Conservation (phyloP, 2,888 invertebrate species). For the Ectemnius cavifrons region DNA sequence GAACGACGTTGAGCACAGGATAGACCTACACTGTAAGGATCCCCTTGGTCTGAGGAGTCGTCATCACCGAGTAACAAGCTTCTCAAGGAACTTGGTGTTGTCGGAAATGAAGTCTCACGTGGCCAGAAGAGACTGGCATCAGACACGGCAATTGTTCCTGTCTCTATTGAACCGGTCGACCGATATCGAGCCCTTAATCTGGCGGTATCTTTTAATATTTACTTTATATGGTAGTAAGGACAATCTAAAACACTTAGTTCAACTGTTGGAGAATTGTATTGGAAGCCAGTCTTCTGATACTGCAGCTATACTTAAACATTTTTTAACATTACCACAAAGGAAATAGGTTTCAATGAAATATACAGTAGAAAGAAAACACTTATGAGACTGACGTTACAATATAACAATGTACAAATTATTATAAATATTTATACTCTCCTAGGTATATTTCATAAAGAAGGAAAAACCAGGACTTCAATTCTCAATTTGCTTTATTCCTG, state of each 20-base stretch:
- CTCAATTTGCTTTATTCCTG: constrained; percentile 1
- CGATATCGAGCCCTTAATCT: constrained; percentile 16
- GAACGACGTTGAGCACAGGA: neutral
- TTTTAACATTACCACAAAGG: neutral
- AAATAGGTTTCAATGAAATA: neutral
- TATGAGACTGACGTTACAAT: too few relatives aligned
- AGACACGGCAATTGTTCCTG: neutral
- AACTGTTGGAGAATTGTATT: constrained; percentile 12
- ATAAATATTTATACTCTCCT: too few relatives aligned
- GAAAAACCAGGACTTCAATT: neutral
- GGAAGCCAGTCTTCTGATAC: neutral
- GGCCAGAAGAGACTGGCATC: constrained; percentile 9
- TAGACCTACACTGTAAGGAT: neutral
- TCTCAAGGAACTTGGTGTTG: constrained; percentile 10
- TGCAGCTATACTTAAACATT: neutral
- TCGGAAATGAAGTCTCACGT: constrained; percentile 16
- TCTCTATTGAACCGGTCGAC: neutral
- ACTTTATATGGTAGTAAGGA: constrained; percentile 6
- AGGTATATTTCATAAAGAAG: neutral
- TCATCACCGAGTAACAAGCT: neutral
- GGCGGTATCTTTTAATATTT: constrained; percentile 20
- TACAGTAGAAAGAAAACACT: too few relatives aligned
- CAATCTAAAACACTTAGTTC: neutral
- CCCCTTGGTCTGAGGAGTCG: neutral
- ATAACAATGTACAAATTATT: too few relatives aligned